Evolutionary conservation across 2,888 invertebrate genomes (phyloP).

Genomic region (Zele albiditarsus): DNA sequence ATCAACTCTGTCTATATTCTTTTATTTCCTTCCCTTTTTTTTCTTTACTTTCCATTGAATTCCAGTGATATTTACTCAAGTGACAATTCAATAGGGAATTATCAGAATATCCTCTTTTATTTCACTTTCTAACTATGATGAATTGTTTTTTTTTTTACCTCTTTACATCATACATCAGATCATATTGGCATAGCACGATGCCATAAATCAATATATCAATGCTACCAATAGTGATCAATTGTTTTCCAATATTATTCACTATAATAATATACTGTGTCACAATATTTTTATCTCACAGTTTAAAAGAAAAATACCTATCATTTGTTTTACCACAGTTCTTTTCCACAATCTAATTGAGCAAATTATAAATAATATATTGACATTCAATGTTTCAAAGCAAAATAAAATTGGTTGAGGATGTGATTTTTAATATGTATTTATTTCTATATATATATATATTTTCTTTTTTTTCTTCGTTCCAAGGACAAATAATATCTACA

Average conservation of each 20-base stretch:
- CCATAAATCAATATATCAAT: slow-evolving; percentile 22
- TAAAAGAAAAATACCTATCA: no score
- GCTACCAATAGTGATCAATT: slow-evolving; percentile 1
- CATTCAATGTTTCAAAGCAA: no score
- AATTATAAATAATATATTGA: no score
- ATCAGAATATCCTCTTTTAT: not conserved
- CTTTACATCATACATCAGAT: not conserved
- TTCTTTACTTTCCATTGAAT: not conserved
- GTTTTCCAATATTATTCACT: not conserved
- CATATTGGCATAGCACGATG: slow-evolving; percentile 14
- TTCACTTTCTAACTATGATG: slow-evolving; percentile 1
- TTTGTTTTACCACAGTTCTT: no score
- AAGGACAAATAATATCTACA: slow-evolving; percentile 1
- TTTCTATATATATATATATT: not conserved
- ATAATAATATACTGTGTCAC: slow-evolving; percentile 23
- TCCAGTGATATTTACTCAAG: not conserved
- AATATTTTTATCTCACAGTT: slow-evolving; percentile 24
- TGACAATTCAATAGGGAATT: not conserved
- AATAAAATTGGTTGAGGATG: no score
- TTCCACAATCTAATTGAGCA: no score
- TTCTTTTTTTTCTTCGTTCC: not conserved
- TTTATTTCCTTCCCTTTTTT: not conserved
- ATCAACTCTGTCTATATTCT: not conserved
- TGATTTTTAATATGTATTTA: not conserved
- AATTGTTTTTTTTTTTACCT: not conserved